phyloP scores from a whole-genome alignment of 2,888 invertebrate genomes.

The Tolmerus cingulatus region DNA sequence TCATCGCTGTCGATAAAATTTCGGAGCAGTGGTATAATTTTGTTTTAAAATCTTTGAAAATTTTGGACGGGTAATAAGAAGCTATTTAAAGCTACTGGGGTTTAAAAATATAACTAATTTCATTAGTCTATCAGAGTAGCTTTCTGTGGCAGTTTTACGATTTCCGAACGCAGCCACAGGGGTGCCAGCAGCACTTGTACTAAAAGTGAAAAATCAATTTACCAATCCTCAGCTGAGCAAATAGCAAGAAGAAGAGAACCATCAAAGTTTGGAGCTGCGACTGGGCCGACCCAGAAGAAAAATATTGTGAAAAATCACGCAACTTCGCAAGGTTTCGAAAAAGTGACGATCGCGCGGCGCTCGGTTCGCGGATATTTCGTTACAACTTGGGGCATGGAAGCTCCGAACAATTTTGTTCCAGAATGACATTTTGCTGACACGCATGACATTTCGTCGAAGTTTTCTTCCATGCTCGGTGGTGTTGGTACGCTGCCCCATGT shows the following conservation, averaged over 20 bases:
- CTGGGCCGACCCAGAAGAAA: background rate
- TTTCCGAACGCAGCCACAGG: background rate
- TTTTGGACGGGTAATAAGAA: too few species aligned
- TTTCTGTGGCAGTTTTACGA: background rate
- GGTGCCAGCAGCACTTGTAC: conserved; percentile 2
- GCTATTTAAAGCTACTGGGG: too few species aligned
- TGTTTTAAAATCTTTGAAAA: too few species aligned
- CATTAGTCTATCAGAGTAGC: background rate
- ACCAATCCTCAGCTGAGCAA: conserved; percentile 44
- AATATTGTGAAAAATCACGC: background rate
- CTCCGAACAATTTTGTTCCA: background rate
- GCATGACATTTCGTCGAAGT: conserved; percentile 36
- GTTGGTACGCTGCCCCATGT: background rate
- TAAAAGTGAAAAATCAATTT: conserved; percentile 45
- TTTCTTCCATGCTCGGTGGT: background rate
- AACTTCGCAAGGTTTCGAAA: background rate
- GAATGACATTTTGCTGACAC: conserved; percentile 32
- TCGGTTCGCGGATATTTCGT: background rate
- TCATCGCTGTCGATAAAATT: too few species aligned
- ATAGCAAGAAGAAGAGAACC: conserved; percentile 15
- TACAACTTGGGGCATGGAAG: background rate
- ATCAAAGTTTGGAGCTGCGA: background rate
- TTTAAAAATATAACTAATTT: too few species aligned
- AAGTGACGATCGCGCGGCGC: background rate
- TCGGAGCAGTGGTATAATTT: too few species aligned